Evolutionary conservation across 2,888 invertebrate genomes (phyloP), one percentile per base, ranked within the genome.

Genomic region (Drosophila merina): DNA sequence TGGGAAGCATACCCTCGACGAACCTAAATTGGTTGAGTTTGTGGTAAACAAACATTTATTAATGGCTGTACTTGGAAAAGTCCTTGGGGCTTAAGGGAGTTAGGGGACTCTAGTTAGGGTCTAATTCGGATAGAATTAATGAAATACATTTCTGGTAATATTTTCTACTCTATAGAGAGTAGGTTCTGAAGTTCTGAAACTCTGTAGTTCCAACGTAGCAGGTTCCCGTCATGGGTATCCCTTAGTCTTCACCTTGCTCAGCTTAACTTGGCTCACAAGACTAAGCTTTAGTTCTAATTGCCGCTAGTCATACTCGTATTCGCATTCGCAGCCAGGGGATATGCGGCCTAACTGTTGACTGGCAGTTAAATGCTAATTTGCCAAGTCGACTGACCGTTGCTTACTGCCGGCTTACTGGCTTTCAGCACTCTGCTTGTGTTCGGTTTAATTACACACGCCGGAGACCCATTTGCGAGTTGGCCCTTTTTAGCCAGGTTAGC

Each of bases 281-380:
- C 4, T 28, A 10, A 49, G 20, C 52, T 28, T 26, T 38, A 44
- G 31, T 70, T 70, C 62, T 71, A 57, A 71, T 64, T 57, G 71
- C 57, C 70, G 60, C 70, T 60, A 45, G 69, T 55, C 57, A 55
- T 48, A 36, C 57, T n/a, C 25, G 33, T 33, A 49, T 38, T 44
- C 31, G 20, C 57, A 31, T 40, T 25, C 26, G 25, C 25, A 26
- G 38, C 48, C 57, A 25, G 48, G 25, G 36, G 25, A 51, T 44
- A 52, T 31, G 38, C 28, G 45, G 58, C 25, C 69, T 77, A 80
- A 76, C 77, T 62, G 84, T 72, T 71, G 72, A 76, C 64, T 75
- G 72, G 80, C 67, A 58, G 68, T 80, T 86, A 79, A 85, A 85
- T 78, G 80, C 75, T 84, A 78, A 76, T 80, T 83, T 76, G 50